phyloP scores from a whole-genome alignment of 2,113 vertebrate genomes.

The Dicrurus megarhynchus region DNA sequence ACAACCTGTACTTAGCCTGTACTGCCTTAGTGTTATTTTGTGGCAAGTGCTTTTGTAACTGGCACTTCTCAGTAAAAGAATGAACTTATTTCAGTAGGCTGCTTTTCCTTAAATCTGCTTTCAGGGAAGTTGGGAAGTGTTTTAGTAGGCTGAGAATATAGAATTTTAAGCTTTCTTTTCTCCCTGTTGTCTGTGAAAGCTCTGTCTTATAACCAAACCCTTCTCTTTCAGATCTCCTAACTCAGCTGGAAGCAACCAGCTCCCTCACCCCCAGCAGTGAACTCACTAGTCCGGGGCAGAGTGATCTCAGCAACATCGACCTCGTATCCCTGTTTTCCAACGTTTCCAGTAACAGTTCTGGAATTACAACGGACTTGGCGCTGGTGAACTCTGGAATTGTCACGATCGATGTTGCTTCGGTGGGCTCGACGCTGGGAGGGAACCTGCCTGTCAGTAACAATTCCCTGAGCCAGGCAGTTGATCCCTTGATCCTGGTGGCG shows the following conservation, averaged over 20 bases:
- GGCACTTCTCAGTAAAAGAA: background rate
- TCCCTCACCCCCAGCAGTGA: slow-evolving; percentile 89
- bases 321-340: slow-evolving; percentile 89
- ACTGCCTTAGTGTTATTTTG: background rate
- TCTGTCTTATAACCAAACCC: background rate
- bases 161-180: background rate
- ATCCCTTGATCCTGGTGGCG: slow-evolving; percentile 87
- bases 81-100: background rate
- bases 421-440: slow-evolving; percentile 76
- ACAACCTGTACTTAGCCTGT: background rate
- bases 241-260: slow-evolving; percentile 84
- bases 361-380: slow-evolving; percentile 81
- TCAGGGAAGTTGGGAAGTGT: background rate
- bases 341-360: slow-evolving; percentile 67
- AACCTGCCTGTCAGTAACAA: slow-evolving; percentile 58
- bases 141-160: background rate
- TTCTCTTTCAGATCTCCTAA: slow-evolving; percentile 81
- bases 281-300: slow-evolving; percentile 82
- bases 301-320: slow-evolving; percentile 86
- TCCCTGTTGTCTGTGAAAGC: background rate
- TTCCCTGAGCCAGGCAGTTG: slow-evolving; percentile 79
- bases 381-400: slow-evolving; percentile 89
- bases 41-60: background rate
- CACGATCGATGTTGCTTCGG: slow-evolving; percentile 87
- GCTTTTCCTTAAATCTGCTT: background rate